phyloP scores from a whole-genome alignment of 2,797 vertebrate genomes.

The Alosa sapidissima region DNA sequence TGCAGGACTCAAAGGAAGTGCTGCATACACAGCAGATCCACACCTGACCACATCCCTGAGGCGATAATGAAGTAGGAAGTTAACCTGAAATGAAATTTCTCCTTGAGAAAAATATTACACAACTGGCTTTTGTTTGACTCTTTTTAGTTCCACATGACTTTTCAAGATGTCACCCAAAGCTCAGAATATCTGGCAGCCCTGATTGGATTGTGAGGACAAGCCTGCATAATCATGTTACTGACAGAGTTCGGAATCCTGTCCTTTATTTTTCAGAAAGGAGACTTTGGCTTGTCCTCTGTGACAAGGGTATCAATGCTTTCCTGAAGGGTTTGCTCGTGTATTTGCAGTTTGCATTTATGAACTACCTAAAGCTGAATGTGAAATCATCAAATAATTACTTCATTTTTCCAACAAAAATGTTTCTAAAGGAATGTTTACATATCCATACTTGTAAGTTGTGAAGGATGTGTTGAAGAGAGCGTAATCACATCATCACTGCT shows the following conservation, averaged over 20 bases:
- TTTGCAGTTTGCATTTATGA: neutral
- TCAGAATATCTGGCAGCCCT: neutral
- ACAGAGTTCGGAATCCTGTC: neutral
- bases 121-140: neutral
- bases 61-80: neutral
- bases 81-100: neutral
- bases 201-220: neutral
- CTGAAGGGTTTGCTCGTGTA: neutral
- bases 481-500: neutral
- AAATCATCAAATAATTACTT: neutral
- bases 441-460: neutral
- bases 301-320: neutral
- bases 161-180: constrained; percentile 20
- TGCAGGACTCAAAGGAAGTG: neutral
- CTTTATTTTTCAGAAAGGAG: neutral
- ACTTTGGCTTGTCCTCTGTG: neutral
- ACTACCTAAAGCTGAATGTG: neutral
- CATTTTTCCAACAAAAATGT: neutral
- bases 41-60: neutral
- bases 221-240: constrained; percentile 12
- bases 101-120: neutral
- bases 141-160: constrained; percentile 20
- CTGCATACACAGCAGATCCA: neutral
- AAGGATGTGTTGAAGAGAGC: neutral
- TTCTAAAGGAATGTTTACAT: neutral